Conservation (phyloP, 2,797 vertebrate genomes). For the Picus viridis region DNA sequence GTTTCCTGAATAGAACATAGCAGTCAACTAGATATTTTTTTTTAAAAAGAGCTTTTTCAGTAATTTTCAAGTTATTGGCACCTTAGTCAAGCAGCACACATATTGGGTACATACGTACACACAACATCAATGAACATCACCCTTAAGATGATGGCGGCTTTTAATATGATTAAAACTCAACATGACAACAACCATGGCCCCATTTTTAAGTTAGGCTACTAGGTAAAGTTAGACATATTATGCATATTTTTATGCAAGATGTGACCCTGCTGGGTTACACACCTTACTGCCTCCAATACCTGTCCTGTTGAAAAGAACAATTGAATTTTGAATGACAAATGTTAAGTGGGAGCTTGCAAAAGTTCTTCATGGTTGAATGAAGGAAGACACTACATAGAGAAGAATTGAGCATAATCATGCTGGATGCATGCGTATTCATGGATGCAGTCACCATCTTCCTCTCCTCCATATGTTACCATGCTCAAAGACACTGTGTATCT, state of each 20-base stretch:
- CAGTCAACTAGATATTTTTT: background rate
- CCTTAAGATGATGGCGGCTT: background rate
- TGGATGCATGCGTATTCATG: background rate
- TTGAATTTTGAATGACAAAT: background rate
- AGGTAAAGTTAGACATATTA: background rate
- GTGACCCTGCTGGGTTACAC: background rate
- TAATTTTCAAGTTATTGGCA: background rate
- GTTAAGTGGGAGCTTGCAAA: background rate
- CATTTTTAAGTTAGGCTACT: background rate
- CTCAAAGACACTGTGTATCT: fast-evolving
- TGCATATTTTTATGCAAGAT: background rate
- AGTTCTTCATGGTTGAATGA: background rate
- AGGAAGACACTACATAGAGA: background rate
- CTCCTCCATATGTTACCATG: background rate
- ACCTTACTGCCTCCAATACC: background rate
- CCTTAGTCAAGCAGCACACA: background rate
- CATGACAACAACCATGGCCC: background rate
- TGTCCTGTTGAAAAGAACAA: background rate
- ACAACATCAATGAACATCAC: background rate
- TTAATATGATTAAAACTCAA: background rate
- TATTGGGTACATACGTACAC: background rate
- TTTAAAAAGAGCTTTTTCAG: background rate
- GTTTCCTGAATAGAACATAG: constrained; percentile 50
- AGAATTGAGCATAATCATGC: background rate
- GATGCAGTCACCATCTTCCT: background rate